Evolutionary conservation across 2,888 invertebrate species (phyloP).

Genomic region (Isoperla grammatica): DNA sequence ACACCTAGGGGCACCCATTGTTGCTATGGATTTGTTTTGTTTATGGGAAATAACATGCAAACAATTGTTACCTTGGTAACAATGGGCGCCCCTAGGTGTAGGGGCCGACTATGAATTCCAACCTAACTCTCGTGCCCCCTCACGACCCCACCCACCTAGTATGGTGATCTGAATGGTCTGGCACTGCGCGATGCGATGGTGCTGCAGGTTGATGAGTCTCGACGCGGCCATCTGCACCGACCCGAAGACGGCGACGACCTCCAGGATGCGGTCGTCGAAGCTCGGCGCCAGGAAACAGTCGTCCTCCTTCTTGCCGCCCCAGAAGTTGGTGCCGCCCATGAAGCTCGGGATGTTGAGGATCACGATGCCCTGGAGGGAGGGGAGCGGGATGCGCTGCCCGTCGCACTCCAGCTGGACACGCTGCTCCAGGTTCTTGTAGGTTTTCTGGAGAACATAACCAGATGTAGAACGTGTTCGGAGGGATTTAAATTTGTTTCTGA

Average conservation of each 20-base stretch:
- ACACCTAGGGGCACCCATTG: too few relatives aligned
- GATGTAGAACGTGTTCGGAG: too few relatives aligned
- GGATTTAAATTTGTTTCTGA: too few relatives aligned
- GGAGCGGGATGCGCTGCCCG: constrained; percentile 92
- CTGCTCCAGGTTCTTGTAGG: constrained; percentile 94
- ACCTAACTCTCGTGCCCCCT: too few relatives aligned
- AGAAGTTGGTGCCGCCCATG: constrained; percentile 98
- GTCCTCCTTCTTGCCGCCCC: constrained; percentile 91
- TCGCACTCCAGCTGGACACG: constrained; percentile 94
- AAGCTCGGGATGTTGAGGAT: constrained; percentile 95
- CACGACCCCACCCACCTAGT: constrained; percentile 52
- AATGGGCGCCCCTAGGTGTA: too few relatives aligned
- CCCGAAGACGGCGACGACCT: constrained; percentile 97
- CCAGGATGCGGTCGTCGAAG: constrained; percentile 92
- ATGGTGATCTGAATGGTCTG: constrained; percentile 95
- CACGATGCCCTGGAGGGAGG: constrained; percentile 93
- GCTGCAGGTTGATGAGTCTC: constrained; percentile 88
- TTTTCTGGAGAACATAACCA: constrained; percentile 64
- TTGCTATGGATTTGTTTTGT: too few relatives aligned
- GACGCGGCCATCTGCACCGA: constrained; percentile 98
- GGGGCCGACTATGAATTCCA: too few relatives aligned
- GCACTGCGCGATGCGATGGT: constrained; percentile 96
- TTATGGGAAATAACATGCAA: too few relatives aligned
- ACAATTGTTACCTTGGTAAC: too few relatives aligned
- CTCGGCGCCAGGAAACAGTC: constrained; percentile 89